Base-by-base conservation (phyloP, 2,888 invertebrate genomes). In the Flexamia atlantica region DNA sequence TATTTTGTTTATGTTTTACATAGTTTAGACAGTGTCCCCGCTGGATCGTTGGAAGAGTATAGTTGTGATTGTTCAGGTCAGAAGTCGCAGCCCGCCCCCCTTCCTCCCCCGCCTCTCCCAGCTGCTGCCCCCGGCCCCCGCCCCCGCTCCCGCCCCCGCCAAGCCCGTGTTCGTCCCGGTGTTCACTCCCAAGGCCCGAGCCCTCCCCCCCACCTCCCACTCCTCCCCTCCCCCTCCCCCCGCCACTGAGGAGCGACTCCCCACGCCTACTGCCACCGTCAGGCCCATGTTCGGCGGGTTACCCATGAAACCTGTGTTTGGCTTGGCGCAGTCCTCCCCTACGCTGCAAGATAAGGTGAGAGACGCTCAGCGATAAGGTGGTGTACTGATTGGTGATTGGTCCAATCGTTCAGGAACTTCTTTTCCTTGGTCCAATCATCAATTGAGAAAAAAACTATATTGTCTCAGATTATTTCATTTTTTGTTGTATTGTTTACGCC, bases 41-140 rank as follows among this genome's bases (percentile, higher is more conserved):
- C n/a, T n/a, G n/a, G n/a, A n/a, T n/a, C n/a, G n/a, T n/a, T n/a
- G n/a, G n/a, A n/a, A n/a, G n/a, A n/a, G n/a, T n/a, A n/a, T n/a
- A n/a, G n/a, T n/a, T n/a, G n/a, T n/a, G n/a, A n/a, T n/a, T 36
- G 36, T 36, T 20, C 64, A 81, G 68, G n/a, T 20, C 5, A 17
- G 42, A 20, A 53, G 72, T 72, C 25, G 32, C 10, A 82, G 82
- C n/a, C 82, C 82, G 42, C 82, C 82, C 17, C 46, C 82, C 5
- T 82, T 82, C 30, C 14, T 82, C 5, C 82, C 82, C n/a, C 50
- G 53, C 25, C 17, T 32, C 0, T 68, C 72, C 5, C 50, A 70
- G n/a, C 25, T 36, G 25, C 2, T 81, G n/a, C 40, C 60, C 0
- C 32, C 50, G 0, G 30, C 50, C 17, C 50, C 70, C 0, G 0